Conservation (phyloP, 2,888 invertebrate species). For the Maniola hyperantus region DNA sequence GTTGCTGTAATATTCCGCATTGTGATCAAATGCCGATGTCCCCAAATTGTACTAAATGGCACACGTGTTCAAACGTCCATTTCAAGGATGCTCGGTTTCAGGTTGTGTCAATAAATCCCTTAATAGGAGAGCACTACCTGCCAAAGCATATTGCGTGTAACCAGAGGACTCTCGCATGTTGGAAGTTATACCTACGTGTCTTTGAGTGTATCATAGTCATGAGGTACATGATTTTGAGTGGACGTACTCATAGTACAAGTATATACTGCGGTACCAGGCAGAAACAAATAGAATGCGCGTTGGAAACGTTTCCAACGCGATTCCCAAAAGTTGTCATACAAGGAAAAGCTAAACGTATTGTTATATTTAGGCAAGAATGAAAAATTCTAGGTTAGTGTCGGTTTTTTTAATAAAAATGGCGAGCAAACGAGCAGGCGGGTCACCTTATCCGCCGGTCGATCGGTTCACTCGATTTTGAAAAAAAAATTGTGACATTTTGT, state of each 20-base stretch:
- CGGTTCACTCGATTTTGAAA: no score
- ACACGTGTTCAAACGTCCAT: neutral
- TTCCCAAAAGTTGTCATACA: no score
- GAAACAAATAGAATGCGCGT: no score
- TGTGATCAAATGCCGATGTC: neutral
- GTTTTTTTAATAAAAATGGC: no score
- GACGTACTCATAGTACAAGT: neutral
- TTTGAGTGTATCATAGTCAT: neutral
- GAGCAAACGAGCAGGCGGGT: no score
- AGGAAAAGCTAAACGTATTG: no score
- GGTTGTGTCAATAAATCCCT: slow-evolving; percentile 16
- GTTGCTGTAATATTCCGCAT: neutral
- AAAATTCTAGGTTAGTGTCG: no score
- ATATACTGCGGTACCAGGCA: no score
- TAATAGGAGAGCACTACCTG: slow-evolving; percentile 1
- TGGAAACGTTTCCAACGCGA: no score
- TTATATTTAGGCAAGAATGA: no score
- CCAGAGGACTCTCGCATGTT: slow-evolving; percentile 8
- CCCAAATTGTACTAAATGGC: neutral
- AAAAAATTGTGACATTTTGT: no score
- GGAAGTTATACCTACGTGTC: neutral
- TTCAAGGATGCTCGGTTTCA: slow-evolving; percentile 8
- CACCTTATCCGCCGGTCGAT: no score
- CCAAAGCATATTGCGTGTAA: slow-evolving; percentile 9
- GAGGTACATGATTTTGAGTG: neutral